A percentile compares a stretch with the other conserved stretches of the same genome.
phyloP scores from a whole-genome alignment of 2,797 vertebrate species.

The Aldrovandia affinis region DNA sequence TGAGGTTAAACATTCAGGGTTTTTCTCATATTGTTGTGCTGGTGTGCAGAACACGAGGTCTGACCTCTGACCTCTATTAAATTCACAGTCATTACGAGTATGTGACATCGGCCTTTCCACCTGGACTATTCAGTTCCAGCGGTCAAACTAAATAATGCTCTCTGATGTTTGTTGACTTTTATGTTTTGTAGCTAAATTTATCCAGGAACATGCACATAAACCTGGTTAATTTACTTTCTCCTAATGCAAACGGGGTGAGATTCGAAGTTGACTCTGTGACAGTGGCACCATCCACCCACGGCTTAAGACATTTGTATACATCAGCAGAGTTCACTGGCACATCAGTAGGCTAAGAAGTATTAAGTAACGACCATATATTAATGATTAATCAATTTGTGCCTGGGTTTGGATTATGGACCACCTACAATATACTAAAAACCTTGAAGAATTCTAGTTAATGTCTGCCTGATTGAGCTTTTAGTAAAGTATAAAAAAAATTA shows the following conservation, averaged over 20 bases:
- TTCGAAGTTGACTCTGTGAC: background rate
- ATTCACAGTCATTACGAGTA: background rate
- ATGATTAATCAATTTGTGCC: slow-evolving; percentile 23
- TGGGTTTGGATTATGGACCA: slow-evolving; percentile 23
- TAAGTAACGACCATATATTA: slow-evolving; percentile 22
- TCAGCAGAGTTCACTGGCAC: background rate
- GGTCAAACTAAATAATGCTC: background rate
- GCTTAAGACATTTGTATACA: background rate
- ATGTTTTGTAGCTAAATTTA: slow-evolving; percentile 13
- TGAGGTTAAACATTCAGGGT: background rate
- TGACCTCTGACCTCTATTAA: background rate
- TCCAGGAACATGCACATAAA: slow-evolving; percentile 13
- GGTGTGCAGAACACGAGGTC: background rate
- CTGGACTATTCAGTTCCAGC: background rate
- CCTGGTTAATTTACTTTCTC: background rate
- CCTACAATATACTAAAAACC: slow-evolving; percentile 22
- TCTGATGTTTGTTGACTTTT: background rate
- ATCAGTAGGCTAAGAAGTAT: background rate
- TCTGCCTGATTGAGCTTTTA: slow-evolving; percentile 40
- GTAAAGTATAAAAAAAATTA: slow-evolving; percentile 27
- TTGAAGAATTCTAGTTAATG: slow-evolving; percentile 31
- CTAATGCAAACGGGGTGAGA: background rate
- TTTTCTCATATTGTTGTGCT: background rate
- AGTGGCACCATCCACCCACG: background rate
- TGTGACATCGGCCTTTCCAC: background rate